Percentiles rank a stretch among this genome's conserved stretches.
phyloP scores from a whole-genome alignment of 2,113 vertebrate species.

The Apeltes quadracus region DNA sequence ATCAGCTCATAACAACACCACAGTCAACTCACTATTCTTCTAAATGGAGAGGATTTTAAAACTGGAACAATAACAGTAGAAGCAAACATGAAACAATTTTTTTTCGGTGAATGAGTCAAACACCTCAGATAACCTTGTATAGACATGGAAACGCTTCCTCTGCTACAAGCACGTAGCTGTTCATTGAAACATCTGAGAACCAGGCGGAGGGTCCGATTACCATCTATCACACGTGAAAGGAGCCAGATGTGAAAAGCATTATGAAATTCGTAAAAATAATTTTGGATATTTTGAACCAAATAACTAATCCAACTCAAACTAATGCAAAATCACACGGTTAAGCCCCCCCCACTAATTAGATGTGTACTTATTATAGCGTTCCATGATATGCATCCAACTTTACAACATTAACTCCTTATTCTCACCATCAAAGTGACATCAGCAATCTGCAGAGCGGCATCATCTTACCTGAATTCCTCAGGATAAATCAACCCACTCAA shows the following conservation, averaged over 20 bases:
- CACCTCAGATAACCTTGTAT: neutral
- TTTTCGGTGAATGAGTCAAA: neutral
- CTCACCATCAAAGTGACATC: neutral
- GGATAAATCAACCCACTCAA: conserved; percentile 71
- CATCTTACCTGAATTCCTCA: conserved; percentile 78
- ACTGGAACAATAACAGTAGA: neutral
- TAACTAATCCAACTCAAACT: neutral
- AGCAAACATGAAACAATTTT: neutral
- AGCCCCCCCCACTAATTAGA: conserved; percentile 10
- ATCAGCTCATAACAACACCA: conserved; percentile 8
- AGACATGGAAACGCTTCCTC: neutral
- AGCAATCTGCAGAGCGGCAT: neutral
- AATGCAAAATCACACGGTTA: neutral
- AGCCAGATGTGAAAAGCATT: neutral
- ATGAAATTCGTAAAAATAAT: neutral
- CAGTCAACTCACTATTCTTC: neutral
- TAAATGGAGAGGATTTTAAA: neutral
- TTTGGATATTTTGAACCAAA: neutral
- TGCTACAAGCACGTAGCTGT: neutral
- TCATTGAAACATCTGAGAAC: neutral
- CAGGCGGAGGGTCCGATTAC: neutral
- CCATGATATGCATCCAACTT: neutral
- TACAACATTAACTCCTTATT: neutral
- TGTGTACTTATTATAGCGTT: neutral
- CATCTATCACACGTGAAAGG: neutral